phyloP scores from a whole-genome alignment of 2,113 vertebrate species.

The Cyprinodon variegatus region DNA sequence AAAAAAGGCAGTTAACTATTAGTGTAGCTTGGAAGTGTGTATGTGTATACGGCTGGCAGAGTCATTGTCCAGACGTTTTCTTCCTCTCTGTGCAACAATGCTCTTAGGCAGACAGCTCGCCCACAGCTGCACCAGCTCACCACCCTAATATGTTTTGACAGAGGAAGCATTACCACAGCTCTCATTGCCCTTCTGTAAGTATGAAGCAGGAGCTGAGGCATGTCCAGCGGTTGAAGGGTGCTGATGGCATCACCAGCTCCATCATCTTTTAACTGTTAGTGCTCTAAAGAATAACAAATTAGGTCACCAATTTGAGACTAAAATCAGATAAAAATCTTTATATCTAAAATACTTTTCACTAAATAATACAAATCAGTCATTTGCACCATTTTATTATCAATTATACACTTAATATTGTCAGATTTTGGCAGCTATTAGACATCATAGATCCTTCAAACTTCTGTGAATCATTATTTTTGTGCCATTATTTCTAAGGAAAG shows the following conservation, averaged over 20 bases:
- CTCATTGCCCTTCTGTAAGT: conserved; percentile 64
- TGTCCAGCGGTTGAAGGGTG: conserved; percentile 4
- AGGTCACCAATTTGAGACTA: background rate
- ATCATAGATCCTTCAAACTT: conserved; percentile 1
- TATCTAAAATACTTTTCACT: too few species aligned
- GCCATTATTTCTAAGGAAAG: conserved; percentile 15
- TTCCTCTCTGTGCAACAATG: conserved; percentile 49
- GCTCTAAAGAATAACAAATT: background rate
- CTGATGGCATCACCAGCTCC: background rate
- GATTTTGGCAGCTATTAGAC: background rate
- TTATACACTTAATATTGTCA: background rate
- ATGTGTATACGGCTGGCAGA: conserved; percentile 40
- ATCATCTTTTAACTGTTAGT: background rate
- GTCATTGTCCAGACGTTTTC: conserved; percentile 49
- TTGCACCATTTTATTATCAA: background rate
- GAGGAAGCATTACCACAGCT: conserved; percentile 52
- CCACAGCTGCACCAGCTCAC: conserved; percentile 55
- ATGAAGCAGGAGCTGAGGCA: conserved; percentile 34
- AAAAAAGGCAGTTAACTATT: background rate
- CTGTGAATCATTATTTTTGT: background rate
- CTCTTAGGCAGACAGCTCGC: conserved; percentile 58
- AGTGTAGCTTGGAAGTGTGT: conserved; percentile 3
- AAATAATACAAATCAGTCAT: background rate
- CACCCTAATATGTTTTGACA: conserved; percentile 69
- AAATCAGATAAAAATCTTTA: background rate